Base-by-base conservation (phyloP, 2,888 invertebrate species). In the Eupsilia transversa region DNA sequence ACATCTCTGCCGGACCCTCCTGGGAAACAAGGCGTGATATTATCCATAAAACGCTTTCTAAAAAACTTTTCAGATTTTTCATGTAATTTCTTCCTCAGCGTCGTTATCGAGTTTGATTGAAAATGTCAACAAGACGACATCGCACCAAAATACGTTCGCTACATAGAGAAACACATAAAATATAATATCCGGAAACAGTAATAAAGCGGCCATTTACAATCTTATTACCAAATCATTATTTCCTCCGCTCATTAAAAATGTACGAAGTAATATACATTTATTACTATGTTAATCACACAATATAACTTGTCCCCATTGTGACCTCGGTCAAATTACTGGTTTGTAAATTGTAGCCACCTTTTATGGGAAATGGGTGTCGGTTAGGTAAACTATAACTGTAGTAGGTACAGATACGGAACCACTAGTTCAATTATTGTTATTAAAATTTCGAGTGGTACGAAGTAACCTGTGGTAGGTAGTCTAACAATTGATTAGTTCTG, bases 261-360 rank as follows among this genome's bases (percentile, higher is more conserved):
- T 69, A 59, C 35, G 23, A 41, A 68, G 60, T 80, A 84, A 56
- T 80, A 65, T 54, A 61, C 46, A 33, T 67, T 80, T 63, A 72
- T 52, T 64, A 64, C 46, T 41, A 63, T 57, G 65, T 63, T 66
- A 77, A 68, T 84, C 57, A 81, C 60, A 70, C 60, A 59, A 56
- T 67, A 76, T 68, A 72, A 61, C 38, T 68, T 54, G 68, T 54
- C 17, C 68, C 59, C n/a, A 69, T 72, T 76, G 82, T 72, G 82
- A 66, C 84, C 67, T 57, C 77, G 65, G 54, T 35, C 46, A 82
- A 84, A 85, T 82, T 82, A 82, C 63, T 65, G 82, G 85, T 72
- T 82, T 56, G 77, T 65, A 57, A 74, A 79, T 80, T 80, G 70
- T 80, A 70, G 27, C 52, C 66, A 65, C 80, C 66, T 75, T 84